phyloP scores from a whole-genome alignment of 2,113 vertebrate species.

The Hippocampus abdominalis region DNA sequence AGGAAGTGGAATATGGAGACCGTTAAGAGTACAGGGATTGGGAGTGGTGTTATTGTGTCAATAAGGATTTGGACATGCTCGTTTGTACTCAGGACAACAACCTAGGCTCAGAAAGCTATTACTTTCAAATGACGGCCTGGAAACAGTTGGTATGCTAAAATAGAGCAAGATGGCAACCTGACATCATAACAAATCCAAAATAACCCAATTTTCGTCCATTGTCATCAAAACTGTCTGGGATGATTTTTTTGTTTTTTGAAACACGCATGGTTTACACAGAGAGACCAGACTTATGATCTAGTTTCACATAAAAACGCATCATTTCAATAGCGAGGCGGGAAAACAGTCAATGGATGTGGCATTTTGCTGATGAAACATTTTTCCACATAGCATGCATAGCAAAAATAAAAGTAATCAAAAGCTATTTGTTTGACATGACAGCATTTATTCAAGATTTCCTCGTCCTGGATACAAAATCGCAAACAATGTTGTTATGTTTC shows the following conservation, averaged over 20 bases:
- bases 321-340: not conserved
- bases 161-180: too few species aligned
- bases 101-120: too few species aligned
- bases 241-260: not conserved
- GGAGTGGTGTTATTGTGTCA: too few species aligned
- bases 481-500: conserved; percentile 43
- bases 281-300: not conserved
- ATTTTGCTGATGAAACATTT: conserved; percentile 1
- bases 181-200: too few species aligned
- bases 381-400: not conserved
- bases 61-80: too few species aligned
- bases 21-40: too few species aligned
- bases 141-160: too few species aligned
- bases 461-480: conserved; percentile 58
- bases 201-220: too few species aligned
- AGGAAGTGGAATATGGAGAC: too few species aligned
- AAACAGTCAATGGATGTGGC: not conserved
- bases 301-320: not conserved
- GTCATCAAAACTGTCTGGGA: not conserved
- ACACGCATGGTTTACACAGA: not conserved
- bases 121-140: too few species aligned
- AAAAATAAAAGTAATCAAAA: conserved; percentile 14
- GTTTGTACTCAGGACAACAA: too few species aligned
- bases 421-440: conserved; percentile 46
- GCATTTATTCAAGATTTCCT: conserved; percentile 55